Evolutionary conservation across 2,113 vertebrate genomes (phyloP), one percentile per base, ranked within the genome.

Genomic region (Alouatta palliata): DNA sequence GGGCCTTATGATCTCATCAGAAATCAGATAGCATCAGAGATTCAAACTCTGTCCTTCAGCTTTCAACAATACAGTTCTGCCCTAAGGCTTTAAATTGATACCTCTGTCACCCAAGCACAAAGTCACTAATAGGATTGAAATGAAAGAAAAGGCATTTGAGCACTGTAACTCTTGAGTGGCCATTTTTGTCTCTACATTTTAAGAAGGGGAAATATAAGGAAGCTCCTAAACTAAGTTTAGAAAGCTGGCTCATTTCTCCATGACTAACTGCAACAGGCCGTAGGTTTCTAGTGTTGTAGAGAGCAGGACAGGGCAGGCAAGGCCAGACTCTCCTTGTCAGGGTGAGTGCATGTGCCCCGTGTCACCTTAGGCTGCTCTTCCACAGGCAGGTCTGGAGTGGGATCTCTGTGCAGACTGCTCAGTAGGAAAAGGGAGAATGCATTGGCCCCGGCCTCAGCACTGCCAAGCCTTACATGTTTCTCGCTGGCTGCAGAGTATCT

Each of bases 321-420:
- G 35, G 66, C 35, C n/a, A 43, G 40, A 9, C 32, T 23, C 40
- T 56, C 14, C 58, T n/a, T 80, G 71, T 54, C 52, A 2, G 11
- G 21, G 16, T 8, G 2, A 58, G 84, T 32, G 54, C 16, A 0
- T 3, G 2, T 0, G 1, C 25, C 58, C 20, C 25, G 11, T 56
- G 37, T 66, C 12, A 56, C 32, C 35, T 37, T 25, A 8, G 1
- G 37, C 17, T 17, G 54, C 43, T 35, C n/a, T 45, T 47, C 8
- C 54, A 25, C 14, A 52, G 27, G 21, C 8, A 19, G 54, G 20
- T 47, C 35, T 17, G 35, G 45, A 79, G 11, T 40, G 5, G n/a
- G 12, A 30, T 23, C 76, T 61, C 43, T 43, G 13, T 2, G 27
- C 2, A n/a, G 47, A 27, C 6, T 1, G 2, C 61, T 32, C 12